Percentiles rank a stretch among this genome's conserved stretches.
phyloP scores from a whole-genome alignment of 2,113 vertebrate genomes.

The Anolis carolinensis region DNA sequence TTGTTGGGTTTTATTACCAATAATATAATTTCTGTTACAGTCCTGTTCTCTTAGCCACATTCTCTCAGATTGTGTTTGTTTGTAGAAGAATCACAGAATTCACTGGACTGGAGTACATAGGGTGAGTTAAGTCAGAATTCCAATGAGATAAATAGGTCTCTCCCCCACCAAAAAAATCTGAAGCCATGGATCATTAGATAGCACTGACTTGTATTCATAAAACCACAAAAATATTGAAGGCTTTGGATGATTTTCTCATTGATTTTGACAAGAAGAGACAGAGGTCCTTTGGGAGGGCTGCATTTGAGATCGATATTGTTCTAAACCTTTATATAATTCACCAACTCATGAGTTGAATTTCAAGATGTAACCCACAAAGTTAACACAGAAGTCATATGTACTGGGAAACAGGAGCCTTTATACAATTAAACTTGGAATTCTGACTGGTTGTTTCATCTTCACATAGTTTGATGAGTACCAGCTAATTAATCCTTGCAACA shows the following conservation, averaged over 20 bases:
- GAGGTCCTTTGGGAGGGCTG: neutral
- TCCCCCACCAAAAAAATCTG: neutral
- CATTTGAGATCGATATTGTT: conserved; percentile 43
- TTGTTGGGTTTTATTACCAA: neutral
- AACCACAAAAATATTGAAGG: conserved; percentile 28
- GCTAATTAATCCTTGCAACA: conserved; percentile 62
- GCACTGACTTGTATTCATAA: neutral
- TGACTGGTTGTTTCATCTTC: conserved; percentile 65
- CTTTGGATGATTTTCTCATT: conserved; percentile 35
- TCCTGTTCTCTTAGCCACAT: neutral
- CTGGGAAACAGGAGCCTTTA: conserved; percentile 60
- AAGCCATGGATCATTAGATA: neutral
- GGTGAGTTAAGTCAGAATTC: neutral
- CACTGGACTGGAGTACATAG: neutral
- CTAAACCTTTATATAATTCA: conserved; percentile 36
- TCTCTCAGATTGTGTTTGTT: neutral
- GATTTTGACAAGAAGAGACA: conserved; percentile 53
- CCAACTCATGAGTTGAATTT: conserved; percentile 48
- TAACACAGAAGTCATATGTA: conserved; percentile 65
- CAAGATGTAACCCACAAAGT: conserved; percentile 40
- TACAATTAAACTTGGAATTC: conserved; percentile 66
- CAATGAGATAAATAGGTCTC: neutral
- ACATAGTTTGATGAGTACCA: conserved; percentile 65
- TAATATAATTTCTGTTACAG: conserved; percentile 2
- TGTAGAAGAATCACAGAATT: neutral